Base-by-base conservation (phyloP, 92 coral and sea anemone genomes). In the Epizoanthus stellaris region DNA sequence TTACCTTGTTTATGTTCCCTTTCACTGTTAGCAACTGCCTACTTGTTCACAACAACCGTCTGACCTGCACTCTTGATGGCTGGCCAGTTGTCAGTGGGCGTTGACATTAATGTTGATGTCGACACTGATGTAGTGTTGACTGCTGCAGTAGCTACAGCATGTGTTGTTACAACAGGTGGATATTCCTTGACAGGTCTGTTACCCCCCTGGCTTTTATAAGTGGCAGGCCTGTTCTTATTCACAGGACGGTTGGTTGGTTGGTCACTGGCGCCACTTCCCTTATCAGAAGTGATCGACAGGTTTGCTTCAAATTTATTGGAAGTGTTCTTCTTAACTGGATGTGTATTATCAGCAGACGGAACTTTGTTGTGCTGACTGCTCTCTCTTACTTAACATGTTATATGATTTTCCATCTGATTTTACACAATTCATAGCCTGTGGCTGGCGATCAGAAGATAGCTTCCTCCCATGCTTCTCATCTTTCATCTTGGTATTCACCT, bases 1-100 rank as follows among this genome's bases (percentile, higher is more conserved):
- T 81, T 59, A 93, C 96, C 85, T 58, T 91, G 91, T 66, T 91
- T 93, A 6, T 88, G 96, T 3, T 93, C 96, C 23, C 85, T 81
- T 34, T 93, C 96, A 43, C 75, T 87, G 9, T 93, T 93, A 72
- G 43, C 43, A 9, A 76, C 43, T 34, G 77, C 40, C n/a, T 56
- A 75, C 86, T 72, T 91, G 43, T 66, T 61, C 42, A 73, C 73
- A 53, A 82, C 80, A 5, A 88, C 73, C 3, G 90, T 73, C 70
- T 92, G 91, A 7, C 89, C 86, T 4, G 85, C 60, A 73, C 89
- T 92, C 75, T 84, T 87, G 34, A 89, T 65, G 9, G 65, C 87
- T 12, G 85, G 52, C 79, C 89, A 85, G 6, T 87, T 68, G 56
- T 75, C 80, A 15, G 80, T 79, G 56, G 81, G 82, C 30, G 20